Conservation (phyloP, 2,888 invertebrate species). For the Cephus pulcher region DNA sequence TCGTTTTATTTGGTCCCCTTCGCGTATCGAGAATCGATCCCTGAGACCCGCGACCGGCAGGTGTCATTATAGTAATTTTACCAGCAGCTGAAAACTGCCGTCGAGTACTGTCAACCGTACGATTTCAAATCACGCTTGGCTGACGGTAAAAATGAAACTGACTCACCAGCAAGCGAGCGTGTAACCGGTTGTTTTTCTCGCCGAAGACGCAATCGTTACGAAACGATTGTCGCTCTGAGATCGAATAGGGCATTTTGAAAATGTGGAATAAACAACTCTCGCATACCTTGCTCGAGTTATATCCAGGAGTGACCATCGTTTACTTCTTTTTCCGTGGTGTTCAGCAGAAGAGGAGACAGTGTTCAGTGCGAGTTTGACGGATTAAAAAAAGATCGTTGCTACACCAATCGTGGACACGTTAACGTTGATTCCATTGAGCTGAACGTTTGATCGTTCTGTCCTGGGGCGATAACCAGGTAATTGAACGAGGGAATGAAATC, state of each 20-base stretch:
- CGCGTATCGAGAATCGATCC: background rate
- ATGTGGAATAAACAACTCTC: background rate
- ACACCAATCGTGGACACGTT: background rate
- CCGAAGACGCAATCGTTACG: background rate
- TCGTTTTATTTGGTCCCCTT: background rate
- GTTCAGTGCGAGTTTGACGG: background rate
- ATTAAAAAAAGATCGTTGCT: background rate
- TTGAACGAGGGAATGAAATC: background rate
- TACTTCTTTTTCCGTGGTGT: background rate
- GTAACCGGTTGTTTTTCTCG: background rate
- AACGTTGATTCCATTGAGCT: background rate
- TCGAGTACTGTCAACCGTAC: background rate
- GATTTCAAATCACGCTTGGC: background rate
- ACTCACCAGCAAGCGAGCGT: background rate
- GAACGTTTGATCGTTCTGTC: background rate
- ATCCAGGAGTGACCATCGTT: background rate
- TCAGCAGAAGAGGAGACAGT: background rate
- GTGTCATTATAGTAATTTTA: background rate
- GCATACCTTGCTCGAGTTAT: background rate
- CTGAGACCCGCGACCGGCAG: background rate
- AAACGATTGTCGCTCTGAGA: background rate
- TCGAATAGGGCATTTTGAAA: background rate
- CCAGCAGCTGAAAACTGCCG: background rate
- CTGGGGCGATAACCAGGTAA: background rate
- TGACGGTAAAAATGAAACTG: background rate